A percentile compares a stretch with the other conserved stretches of the same genome.
Evolutionary conservation across 1,140 invertebrate genomes (phyloP).

Genomic region (Mylabris phalerata): DNA sequence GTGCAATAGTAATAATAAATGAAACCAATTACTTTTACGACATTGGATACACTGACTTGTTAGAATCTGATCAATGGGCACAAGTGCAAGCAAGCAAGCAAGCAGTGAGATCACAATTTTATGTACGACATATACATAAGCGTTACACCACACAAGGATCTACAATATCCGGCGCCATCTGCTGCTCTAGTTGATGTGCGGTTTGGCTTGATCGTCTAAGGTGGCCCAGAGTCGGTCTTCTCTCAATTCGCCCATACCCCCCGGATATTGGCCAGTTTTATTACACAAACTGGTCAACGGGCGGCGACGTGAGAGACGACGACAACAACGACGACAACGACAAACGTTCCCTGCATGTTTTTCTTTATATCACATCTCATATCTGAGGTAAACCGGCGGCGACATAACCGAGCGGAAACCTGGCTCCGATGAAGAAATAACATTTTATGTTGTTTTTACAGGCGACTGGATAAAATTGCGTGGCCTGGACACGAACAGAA

Average conservation of each 20-base stretch:
- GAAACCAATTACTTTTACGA: neutral
- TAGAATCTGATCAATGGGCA: constrained; percentile 12
- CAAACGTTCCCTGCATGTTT: constrained; percentile 25
- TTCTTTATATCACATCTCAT: constrained; percentile 28
- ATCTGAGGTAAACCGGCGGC: constrained; percentile 28
- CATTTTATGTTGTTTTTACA: constrained; percentile 39
- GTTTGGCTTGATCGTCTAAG: constrained; percentile 19
- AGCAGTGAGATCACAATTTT: too few species aligned
- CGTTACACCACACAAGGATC: constrained; percentile 10
- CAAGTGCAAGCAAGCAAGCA: neutral
- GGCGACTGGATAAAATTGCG: constrained; percentile 23
- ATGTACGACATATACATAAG: too few species aligned
- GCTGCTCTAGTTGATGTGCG: constrained; percentile 18
- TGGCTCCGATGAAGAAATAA: constrained; percentile 40
- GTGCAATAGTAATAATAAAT: neutral
- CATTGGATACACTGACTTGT: neutral
- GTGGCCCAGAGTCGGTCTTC: constrained; percentile 7
- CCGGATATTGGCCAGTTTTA: constrained; percentile 40
- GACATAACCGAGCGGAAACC: constrained; percentile 29
- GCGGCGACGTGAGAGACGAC: constrained; percentile 26
- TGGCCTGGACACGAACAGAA: too few species aligned
- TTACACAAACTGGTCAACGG: constrained; percentile 30
- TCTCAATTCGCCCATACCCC: too few species aligned
- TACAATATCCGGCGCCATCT: constrained; percentile 38
- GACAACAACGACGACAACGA: neutral